Evolutionary conservation across 2,113 vertebrate genomes (phyloP).

Genomic region (Lophius piscatorius): DNA sequence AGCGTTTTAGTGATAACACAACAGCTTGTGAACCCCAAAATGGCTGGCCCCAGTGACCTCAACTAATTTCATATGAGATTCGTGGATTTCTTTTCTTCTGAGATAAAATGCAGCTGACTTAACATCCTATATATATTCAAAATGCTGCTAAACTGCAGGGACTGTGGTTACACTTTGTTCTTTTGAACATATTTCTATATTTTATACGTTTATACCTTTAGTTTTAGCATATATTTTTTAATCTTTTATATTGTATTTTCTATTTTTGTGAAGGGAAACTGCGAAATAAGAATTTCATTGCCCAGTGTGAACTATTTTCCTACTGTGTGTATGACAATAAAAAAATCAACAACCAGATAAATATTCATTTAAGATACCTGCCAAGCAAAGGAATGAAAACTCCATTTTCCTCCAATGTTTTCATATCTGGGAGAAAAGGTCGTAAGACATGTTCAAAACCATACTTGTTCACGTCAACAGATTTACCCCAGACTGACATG

Average conservation of each 20-base stretch:
- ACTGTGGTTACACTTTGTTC: too few relatives aligned
- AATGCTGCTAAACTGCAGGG: too few relatives aligned
- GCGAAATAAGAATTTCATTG: too few relatives aligned
- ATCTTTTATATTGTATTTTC: too few relatives aligned
- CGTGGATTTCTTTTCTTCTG: constrained; percentile 9
- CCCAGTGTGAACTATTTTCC: too few relatives aligned
- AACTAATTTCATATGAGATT: constrained; percentile 3
- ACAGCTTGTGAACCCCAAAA: constrained; percentile 15
- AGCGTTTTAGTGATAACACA: constrained; percentile 13
- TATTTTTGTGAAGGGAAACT: too few relatives aligned
- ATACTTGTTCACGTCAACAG: constrained; percentile 14
- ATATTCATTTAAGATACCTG: constrained; percentile 24
- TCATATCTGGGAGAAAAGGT: constrained; percentile 23
- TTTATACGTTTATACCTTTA: too few relatives aligned
- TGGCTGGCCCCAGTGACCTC: not conserved
- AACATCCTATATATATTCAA: too few relatives aligned
- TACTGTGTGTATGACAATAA: too few relatives aligned
- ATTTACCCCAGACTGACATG: constrained; percentile 1
- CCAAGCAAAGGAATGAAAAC: constrained; percentile 29
- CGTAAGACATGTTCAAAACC: not conserved
- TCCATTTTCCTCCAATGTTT: constrained; percentile 17
- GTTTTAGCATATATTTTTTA: too few relatives aligned
- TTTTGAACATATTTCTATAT: too few relatives aligned
- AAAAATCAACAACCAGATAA: constrained; percentile 30
- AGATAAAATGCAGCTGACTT: constrained; percentile 6